Evolutionary conservation across 2,797 vertebrate species (phyloP), one percentile per base, ranked within the genome.

Genomic region (Phoebastria nigripes): DNA sequence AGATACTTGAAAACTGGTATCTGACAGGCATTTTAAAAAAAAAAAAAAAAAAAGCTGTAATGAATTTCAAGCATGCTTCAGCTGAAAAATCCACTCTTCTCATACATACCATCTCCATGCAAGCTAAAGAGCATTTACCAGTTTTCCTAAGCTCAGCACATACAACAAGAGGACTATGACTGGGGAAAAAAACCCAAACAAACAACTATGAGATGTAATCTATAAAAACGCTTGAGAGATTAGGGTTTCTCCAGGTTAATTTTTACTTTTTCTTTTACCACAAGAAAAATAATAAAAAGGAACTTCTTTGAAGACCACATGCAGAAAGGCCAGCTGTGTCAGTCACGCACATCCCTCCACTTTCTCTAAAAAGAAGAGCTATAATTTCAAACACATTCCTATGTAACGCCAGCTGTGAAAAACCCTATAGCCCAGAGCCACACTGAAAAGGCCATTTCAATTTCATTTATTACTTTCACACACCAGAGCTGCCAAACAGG

Each of bases 361-460:
- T 39, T 52, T 55, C 35, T 82, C 73, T 69, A 58, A 78, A 66
- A 83, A 35, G 17, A 69, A 44, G 15, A 69, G 10, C 39, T 62
- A 63, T 20, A 33, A 74, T 78, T 84, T 92, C 88, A 79, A 81
- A 82, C 28, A 72, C 39, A 58, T 74, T 90, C 76, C 33, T 67
- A 11, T 35, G 29, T 15, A 70, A 12, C 5, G 2, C 16, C 58
- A 79, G 61, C 28, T 79, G 65, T 63, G 52, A 65, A 78, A 87
- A 94, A 54, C 13, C 26, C 29, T 47, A 42, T n/a, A 92, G 80
- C 66, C 33, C 20, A 87, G 26, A 82, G 86, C 24, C 21, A 61
- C 20, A n/a, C 2, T 13, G 41, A 82, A 87, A 87, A 90, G 73
- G 25, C 6, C 29, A 41, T 65, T 87, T 78, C 58, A 69, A 47